A percentile compares a stretch with the other conserved stretches of the same genome.
Evolutionary conservation across 2,888 invertebrate species (phyloP).

Genomic region (Drosophila nr. perissopoda): DNA sequence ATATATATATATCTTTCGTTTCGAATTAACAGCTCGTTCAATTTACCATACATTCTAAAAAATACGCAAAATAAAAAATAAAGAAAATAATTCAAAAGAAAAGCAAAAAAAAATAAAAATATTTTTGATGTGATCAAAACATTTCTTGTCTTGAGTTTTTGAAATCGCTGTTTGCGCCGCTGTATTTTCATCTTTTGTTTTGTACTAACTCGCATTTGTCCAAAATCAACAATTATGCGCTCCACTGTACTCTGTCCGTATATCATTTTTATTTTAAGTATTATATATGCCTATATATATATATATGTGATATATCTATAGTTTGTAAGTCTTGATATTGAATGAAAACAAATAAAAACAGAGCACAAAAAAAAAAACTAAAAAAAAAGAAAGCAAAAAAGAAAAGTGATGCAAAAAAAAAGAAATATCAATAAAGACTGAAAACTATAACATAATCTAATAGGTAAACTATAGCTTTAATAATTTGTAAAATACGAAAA

Average conservation of each 20-base stretch:
- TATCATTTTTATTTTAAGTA: slow-evolving; percentile 74
- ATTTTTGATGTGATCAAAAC: slow-evolving; percentile 38
- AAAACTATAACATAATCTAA: slow-evolving; percentile 31
- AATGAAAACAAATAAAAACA: slow-evolving; percentile 62
- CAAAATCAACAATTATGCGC: slow-evolving; percentile 50
- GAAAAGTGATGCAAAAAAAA: slow-evolving; percentile 30
- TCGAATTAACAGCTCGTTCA: slow-evolving; percentile 64
- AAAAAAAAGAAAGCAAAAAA: slow-evolving; percentile 22
- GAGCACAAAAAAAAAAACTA: slow-evolving; percentile 43
- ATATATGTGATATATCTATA: slow-evolving; percentile 47
- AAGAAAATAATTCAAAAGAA: slow-evolving; percentile 15
- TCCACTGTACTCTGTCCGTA: slow-evolving; percentile 72
- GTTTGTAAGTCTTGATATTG: slow-evolving; percentile 55
- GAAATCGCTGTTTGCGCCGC: slow-evolving; percentile 45
- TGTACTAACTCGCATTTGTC: slow-evolving; percentile 73
- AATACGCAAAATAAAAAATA: slow-evolving; percentile 20
- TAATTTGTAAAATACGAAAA: slow-evolving; percentile 63
- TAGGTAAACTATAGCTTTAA: slow-evolving; percentile 67
- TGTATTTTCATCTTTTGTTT: slow-evolving; percentile 60
- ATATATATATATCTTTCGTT: slow-evolving; percentile 47
- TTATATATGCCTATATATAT: slow-evolving; percentile 41
- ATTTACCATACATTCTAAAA: slow-evolving; percentile 46
- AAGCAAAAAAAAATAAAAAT: slow-evolving; percentile 15
- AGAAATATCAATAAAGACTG: slow-evolving; percentile 27
- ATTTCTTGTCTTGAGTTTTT: slow-evolving; percentile 60